These are phyloP conservation scores for Notarius lentiginosus DNA, from an alignment of 2,113 vertebrate species.

Conservation along the genomic window DNA sequence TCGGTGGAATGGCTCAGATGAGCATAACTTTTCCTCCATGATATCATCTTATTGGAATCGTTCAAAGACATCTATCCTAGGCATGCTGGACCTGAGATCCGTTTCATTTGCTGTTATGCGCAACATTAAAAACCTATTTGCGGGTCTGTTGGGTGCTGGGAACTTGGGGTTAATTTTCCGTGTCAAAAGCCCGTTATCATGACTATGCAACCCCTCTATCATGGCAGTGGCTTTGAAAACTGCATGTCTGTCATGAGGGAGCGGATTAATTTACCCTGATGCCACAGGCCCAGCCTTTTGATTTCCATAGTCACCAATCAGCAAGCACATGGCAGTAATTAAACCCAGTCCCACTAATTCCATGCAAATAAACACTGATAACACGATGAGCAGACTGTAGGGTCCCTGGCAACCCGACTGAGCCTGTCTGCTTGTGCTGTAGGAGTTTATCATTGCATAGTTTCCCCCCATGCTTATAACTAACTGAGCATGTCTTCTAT, in stretches of 20 bases:
- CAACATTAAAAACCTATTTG: constrained; percentile 55
- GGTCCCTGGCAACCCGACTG: constrained; percentile 37
- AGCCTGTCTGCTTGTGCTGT: neutral
- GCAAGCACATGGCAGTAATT: constrained; percentile 53
- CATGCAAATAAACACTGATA: constrained; percentile 58
- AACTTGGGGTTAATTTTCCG: constrained; percentile 47
- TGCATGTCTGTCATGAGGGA: constrained; percentile 39
- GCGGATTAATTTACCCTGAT: constrained; percentile 55
- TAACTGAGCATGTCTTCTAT: constrained; percentile 25
- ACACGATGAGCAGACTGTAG: constrained; percentile 35
- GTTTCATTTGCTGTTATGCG: constrained; percentile 37
- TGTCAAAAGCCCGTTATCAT: constrained; percentile 51
- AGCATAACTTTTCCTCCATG: constrained; percentile 31
- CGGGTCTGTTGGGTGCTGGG: constrained; percentile 25
- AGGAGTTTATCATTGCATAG: constrained; percentile 6
- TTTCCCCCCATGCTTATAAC: constrained; percentile 11
- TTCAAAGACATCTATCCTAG: constrained; percentile 42
- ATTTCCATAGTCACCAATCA: constrained; percentile 60
- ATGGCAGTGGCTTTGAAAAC: constrained; percentile 49
- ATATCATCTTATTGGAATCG: constrained; percentile 42
- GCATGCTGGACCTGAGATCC: constrained; percentile 37
- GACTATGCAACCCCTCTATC: constrained; percentile 39
- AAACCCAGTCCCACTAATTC: constrained; percentile 58
- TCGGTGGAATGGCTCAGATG: neutral
- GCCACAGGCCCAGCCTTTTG: constrained; percentile 53